Evolutionary conservation across 2,888 invertebrate genomes (phyloP).

Genomic region (Rhodophaea formosa): DNA sequence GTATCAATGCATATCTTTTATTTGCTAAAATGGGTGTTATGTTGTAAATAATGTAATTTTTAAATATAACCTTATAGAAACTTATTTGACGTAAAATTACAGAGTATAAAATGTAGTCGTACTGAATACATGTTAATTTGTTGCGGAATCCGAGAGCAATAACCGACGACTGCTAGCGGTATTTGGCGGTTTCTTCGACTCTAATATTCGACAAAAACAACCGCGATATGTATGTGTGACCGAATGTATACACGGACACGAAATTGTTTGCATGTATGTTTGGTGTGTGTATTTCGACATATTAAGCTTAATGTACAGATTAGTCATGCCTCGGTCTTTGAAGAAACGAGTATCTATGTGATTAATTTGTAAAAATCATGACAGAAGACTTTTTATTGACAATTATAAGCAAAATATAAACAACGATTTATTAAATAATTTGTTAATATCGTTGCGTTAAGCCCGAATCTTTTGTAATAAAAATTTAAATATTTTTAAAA

Average conservation of each 20-base stretch:
- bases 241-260: constrained; percentile 43
- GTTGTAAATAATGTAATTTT: not conserved
- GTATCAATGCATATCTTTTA: constrained; percentile 26
- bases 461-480: too few species aligned
- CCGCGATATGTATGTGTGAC: constrained; percentile 47
- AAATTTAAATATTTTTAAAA: too few species aligned
- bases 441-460: too few species aligned
- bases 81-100: constrained; percentile 65
- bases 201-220: constrained; percentile 76
- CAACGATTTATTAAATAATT: too few species aligned
- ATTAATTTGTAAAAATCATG: constrained; percentile 20
- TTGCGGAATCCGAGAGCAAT: constrained; percentile 81
- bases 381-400: not conserved
- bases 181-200: constrained; percentile 74
- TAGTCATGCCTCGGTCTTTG: constrained; percentile 63
- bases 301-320: constrained; percentile 64
- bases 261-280: constrained; percentile 48
- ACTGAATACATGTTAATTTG: constrained; percentile 81
- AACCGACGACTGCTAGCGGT: constrained; percentile 78
- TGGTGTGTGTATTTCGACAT: constrained; percentile 62
- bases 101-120: constrained; percentile 74
- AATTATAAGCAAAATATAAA: too few species aligned
- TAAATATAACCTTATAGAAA: constrained; percentile 40
- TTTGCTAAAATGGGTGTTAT: not conserved
- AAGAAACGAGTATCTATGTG: constrained; percentile 37